phyloP scores from a whole-genome alignment of 2,113 vertebrate genomes.

The Prolemur simus region DNA sequence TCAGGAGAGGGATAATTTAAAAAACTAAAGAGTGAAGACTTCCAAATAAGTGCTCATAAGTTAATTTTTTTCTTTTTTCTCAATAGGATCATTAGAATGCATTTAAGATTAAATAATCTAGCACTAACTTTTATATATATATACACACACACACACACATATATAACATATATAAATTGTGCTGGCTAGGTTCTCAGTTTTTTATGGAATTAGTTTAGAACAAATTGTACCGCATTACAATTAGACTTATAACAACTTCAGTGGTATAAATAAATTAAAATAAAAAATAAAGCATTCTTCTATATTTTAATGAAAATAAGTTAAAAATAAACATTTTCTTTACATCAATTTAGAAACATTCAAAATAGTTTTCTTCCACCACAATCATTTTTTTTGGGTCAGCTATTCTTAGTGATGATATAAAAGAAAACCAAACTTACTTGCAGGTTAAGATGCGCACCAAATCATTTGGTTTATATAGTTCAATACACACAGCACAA shows the following conservation, averaged over 20 bases:
- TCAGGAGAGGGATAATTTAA: neutral
- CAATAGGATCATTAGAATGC: constrained; percentile 21
- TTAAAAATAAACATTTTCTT: neutral
- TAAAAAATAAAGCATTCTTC: neutral
- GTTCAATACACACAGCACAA: constrained; percentile 95
- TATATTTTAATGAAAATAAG: constrained; percentile 41
- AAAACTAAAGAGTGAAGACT: constrained; percentile 38
- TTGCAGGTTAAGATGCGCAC: constrained; percentile 95
- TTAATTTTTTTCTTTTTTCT: neutral
- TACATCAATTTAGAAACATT: constrained; percentile 48
- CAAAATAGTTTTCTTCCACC: constrained; percentile 19
- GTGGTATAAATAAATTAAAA: neutral
- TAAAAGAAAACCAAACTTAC: constrained; percentile 82
- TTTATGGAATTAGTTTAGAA: neutral
- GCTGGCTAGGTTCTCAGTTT: constrained; percentile 39
- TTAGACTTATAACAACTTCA: constrained; percentile 9
- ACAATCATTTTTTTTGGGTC: constrained; percentile 6
- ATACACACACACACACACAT: neutral
- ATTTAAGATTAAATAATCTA: constrained; percentile 39
- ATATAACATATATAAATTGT: neutral
- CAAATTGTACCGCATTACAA: constrained; percentile 36
- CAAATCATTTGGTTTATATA: constrained; percentile 90
- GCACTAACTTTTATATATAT: neutral
- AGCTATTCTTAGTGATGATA: constrained; percentile 33
- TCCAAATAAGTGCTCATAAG: constrained; percentile 27